phyloP scores from a whole-genome alignment of 2,113 vertebrate species.

The Abramis brama region DNA sequence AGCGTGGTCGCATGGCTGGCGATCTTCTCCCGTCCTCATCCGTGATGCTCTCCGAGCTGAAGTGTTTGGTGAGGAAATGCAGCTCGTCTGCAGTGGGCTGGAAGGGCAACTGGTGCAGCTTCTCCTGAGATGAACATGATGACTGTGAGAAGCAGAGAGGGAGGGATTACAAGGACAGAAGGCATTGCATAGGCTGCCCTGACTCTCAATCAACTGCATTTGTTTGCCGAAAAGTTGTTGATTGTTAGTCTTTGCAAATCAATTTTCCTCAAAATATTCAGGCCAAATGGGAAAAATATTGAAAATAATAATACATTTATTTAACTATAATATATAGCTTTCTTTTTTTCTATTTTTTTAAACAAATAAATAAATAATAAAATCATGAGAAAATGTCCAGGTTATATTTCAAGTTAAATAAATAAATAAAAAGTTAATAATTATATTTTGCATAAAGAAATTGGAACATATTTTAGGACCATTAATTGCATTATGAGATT shows the following conservation, averaged over 20 bases:
- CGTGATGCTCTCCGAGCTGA: slow-evolving; percentile 95
- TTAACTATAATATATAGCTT: neutral
- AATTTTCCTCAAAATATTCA: neutral
- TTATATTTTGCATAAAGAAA: neutral
- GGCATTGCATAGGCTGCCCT: slow-evolving; percentile 42
- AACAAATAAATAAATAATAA: neutral
- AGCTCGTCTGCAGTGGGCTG: slow-evolving; percentile 97
- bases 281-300: neutral
- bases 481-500: neutral
- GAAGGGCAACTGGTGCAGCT: slow-evolving; percentile 97
- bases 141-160: slow-evolving; percentile 89
- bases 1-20: slow-evolving; percentile 91
- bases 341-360: neutral
- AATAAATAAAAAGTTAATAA: neutral
- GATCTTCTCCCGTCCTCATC: slow-evolving; percentile 92
- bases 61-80: slow-evolving; percentile 98
- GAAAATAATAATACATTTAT: too few species aligned
- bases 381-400: neutral
- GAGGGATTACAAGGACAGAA: slow-evolving; percentile 74
- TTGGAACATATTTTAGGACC: neutral
- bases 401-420: neutral
- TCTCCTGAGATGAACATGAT: slow-evolving; percentile 99
- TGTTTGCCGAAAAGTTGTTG: neutral
- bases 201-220: slow-evolving; percentile 26
- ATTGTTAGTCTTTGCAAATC: neutral